Evolutionary conservation across 2,888 invertebrate species (phyloP), one percentile per base, ranked within the genome.

Genomic region (Allygus modestus): DNA sequence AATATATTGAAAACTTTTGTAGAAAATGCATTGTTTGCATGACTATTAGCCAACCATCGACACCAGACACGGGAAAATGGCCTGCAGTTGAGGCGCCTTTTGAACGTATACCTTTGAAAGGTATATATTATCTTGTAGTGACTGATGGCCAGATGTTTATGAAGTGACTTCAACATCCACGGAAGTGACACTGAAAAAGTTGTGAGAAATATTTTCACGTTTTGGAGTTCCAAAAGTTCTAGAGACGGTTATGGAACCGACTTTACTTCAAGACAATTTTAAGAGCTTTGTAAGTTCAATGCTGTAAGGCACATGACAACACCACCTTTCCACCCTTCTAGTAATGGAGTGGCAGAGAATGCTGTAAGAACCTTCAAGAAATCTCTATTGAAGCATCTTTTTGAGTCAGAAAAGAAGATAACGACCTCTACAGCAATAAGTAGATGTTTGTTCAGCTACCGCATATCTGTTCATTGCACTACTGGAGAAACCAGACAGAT

Each of bases 21-120:
- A 79, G 51, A 31, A 79, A 54, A 17, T 51, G 37, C 15, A 9
- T 11, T 11, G 51, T 17, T 11, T 51, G 51, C 17, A 51, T 15
- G 51, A 11, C 51, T 51, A 51, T 15, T 17, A 51, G 51, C 2
- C 51, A 51, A 17, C 4, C 51, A 17, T 15, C 51, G n/a, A 2
- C 51, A 51, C n/a, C 51, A 17, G 51, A 17, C n/a, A 11, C 51
- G 17, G 51, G 51, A 51, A 51, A 46, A 31, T 79, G 79, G 79
- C 79, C 79, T 12, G 28, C 51, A 20, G 54, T 31, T 12, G 46
- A 79, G 11, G 51, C 51, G 11, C 51, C 54, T 15, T 79, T 46
- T 79, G 79, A 79, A 26, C 20, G 79, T n/a, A 51, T 79, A 17
- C 51, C 51, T 51, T 51, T 51, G n/a, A 51, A 51, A 51, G 51